Evolutionary conservation across 92 coral and sea anemone species (phyloP), one percentile per base, ranked within the genome.

Genomic region (Parazoanthus atlanticus): DNA sequence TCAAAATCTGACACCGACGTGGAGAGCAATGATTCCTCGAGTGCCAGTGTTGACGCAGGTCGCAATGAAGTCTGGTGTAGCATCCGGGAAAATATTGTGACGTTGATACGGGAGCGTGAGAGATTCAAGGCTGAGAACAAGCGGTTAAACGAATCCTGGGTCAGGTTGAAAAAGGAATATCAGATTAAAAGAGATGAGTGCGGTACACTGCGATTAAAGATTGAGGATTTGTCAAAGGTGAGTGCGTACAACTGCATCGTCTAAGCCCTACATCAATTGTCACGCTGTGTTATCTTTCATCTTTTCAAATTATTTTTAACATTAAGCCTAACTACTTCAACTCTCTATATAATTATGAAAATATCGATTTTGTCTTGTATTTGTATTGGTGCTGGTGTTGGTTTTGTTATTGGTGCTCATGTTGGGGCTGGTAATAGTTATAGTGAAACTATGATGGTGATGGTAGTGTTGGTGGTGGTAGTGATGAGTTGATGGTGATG

Each of bases 101-200:
- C 85, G 8, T 76, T 93, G 81, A 82, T 94, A 49, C 65, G 87
- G 82, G 94, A 93, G 33, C 79, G 89, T 23, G 92, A 87, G 36
- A 87, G 56, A 41, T 17, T 94, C 73, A 70, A 10, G 28, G 33
- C 16, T 33, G 93, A 89, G 58, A 93, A 93, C 64, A 58, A 28
- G 26, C 25, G 58, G 1, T 76, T 94, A 34, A 84, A 85, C 71
- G 56, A 86, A 26, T 90, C 90, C 13, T 70, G 86, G 83, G 29
- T 67, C 46, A 82, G 47, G 17, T 21, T 93, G 78, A 89, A 85
- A 28, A 28, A 80, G 28, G 88, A 91, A 33, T 71, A 43, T 40
- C 69, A 71, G 64, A 33, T 47, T 16, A n/a, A 41, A 16, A 74
- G 26, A 25, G 67, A 41, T 33, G 86, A 88, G 26, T 91, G 56